Base-by-base conservation (phyloP, 2,113 vertebrate genomes). In the Toxotes jaculatrix region DNA sequence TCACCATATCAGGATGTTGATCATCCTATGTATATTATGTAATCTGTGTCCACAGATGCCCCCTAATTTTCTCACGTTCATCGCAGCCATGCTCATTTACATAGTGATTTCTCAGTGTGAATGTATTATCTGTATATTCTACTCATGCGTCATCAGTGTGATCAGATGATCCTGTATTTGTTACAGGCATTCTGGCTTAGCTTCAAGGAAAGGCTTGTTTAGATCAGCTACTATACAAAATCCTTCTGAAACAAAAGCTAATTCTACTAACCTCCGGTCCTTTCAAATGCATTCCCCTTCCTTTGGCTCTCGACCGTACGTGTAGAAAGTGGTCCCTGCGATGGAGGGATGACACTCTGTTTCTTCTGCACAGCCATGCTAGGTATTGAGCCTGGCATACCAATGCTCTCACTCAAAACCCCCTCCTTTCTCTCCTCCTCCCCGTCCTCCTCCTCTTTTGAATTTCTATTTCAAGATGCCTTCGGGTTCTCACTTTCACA, bases 361-460 rank as follows among this genome's bases (percentile, higher is more conserved):
- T 88, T 93, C 90, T 93, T 92, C 89, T 91, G 86, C 73, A 87
- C 92, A 49, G 91, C 91, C 93, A 93, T 94, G 88, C 82, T 89
- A 68, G 79, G 61, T 63, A 85, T 36, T 87, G 86, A 92, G 88
- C 68, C 67, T 83, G 83, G 88, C 83, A 88, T 93, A 74, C 86
- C 85, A 82, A 40, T 36, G 88, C 86, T 87, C 72, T 70, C 27
- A 40, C 83, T 86, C 72, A 60, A 81, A 72, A 62, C 4, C 74
- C 75, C 42, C 57, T 57, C 53, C 72, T 43, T 21, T 69, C 31
- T 17, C 69, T 69, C 40, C 64, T 79, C 51, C 69, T 74, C 71
- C 70, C 62, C 55, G 64, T 84, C 83, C 71, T 88, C 85, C 87
- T 79, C 74, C 82, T 77, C 68, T 67, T 80, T 60, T 68, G 32